These are phyloP conservation scores for Ovis aries DNA, from an alignment of 2,113 vertebrate species.

Conservation along the genomic window DNA sequence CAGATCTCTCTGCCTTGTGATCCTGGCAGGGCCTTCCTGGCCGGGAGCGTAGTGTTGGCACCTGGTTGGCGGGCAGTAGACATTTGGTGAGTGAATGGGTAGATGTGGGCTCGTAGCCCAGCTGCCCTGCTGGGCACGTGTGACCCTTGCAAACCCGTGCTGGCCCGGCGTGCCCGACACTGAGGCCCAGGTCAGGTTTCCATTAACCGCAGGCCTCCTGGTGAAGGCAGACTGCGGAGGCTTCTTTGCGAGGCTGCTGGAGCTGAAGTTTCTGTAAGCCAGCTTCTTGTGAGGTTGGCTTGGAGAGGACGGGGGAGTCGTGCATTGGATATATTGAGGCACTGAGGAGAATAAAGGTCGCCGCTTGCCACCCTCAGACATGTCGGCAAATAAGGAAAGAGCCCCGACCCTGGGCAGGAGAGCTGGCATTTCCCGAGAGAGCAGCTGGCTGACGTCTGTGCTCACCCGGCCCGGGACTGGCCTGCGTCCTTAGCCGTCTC, in stretches of 20 bases:
- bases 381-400: neutral
- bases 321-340: neutral
- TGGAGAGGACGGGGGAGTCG: neutral
- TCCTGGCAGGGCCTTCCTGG: neutral
- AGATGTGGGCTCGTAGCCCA: neutral
- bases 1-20: neutral
- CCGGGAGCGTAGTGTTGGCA: neutral
- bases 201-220: neutral
- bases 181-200: neutral
- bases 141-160: neutral
- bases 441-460: neutral
- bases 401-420: neutral
- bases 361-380: neutral
- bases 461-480: accelerated
- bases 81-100: neutral
- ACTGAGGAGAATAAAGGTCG: neutral
- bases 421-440: neutral
- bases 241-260: neutral
- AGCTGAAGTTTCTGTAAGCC: neutral
- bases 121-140: accelerated
- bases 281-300: neutral
- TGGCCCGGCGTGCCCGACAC: neutral
- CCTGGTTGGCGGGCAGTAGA: neutral
- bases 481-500: accelerated
- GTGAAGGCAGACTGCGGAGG: neutral